A percentile compares a stretch with the other conserved stretches of the same genome.
These are phyloP conservation scores for Characodon lateralis DNA, from an alignment of 2,797 vertebrate species.

Conservation along the genomic window DNA sequence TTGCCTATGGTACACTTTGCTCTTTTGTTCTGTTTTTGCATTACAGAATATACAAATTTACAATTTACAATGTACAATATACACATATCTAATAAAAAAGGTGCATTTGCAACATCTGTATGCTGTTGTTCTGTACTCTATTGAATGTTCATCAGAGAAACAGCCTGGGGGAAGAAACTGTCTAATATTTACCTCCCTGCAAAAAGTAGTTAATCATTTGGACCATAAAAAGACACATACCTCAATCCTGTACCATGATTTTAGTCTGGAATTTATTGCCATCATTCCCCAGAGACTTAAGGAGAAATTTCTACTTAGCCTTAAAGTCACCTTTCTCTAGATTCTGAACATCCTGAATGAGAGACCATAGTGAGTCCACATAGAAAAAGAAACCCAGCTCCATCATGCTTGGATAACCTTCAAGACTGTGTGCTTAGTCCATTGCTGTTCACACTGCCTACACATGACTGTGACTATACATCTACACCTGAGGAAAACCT, in stretches of 20 bases:
- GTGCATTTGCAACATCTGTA: too few relatives aligned
- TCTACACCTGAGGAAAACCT: neutral
- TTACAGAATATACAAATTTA: too few relatives aligned
- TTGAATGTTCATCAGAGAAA: too few relatives aligned
- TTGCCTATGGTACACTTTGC: too few relatives aligned
- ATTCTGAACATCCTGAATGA: neutral
- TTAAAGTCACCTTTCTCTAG: neutral
- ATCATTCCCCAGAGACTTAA: neutral
- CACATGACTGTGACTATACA: neutral
- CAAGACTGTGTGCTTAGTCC: neutral
- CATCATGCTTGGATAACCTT: neutral
- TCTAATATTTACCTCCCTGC: neutral
- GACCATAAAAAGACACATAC: neutral
- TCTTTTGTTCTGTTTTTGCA: too few relatives aligned
- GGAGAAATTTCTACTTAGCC: neutral
- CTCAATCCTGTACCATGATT: neutral
- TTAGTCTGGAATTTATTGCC: neutral
- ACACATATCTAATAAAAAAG: too few relatives aligned
- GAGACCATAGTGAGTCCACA: neutral
- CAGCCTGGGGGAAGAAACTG: too few relatives aligned
- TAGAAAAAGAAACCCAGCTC: neutral
- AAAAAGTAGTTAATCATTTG: neutral
- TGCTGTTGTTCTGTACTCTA: too few relatives aligned
- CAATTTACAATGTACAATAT: too few relatives aligned
- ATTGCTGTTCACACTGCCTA: neutral